phyloP scores from a whole-genome alignment of 2,888 invertebrate species.

The Apamea crenata region DNA sequence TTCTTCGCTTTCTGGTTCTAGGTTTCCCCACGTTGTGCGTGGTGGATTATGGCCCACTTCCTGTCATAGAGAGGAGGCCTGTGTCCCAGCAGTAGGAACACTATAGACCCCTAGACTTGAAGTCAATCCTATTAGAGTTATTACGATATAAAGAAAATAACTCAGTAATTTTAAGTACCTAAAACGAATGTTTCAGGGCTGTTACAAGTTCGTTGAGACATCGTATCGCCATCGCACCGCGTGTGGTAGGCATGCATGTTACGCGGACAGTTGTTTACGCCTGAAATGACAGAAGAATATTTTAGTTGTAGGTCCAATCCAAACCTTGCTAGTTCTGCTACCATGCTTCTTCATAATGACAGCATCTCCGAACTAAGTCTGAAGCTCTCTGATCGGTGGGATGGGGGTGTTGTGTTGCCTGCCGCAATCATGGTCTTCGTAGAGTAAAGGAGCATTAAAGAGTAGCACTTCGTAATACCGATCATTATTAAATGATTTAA shows the following conservation, averaged over 20 bases:
- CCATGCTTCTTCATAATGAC: not conserved
- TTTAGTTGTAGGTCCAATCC: not conserved
- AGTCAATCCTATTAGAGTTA: not conserved
- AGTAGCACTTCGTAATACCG: not conserved
- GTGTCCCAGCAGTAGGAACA: too few relatives aligned
- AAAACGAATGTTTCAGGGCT: constrained; percentile 68
- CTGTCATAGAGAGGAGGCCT: too few relatives aligned
- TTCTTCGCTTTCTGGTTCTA: not conserved
- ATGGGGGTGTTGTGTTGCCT: not conserved
- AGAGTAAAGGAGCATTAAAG: not conserved
- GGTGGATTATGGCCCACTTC: too few relatives aligned
- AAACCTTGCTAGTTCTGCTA: not conserved
- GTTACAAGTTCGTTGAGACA: constrained; percentile 79
- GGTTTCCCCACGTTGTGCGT: not conserved
- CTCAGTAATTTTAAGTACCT: constrained; percentile 60
- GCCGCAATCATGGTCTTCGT: not conserved
- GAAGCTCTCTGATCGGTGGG: not conserved
- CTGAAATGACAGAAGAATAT: constrained; percentile 68
- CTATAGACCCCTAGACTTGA: not conserved
- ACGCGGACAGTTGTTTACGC: constrained; percentile 78
- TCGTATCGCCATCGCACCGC: constrained; percentile 78
- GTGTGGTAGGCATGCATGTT: constrained; percentile 83
- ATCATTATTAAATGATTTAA: not conserved
- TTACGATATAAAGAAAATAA: not conserved
- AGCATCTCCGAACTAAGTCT: not conserved